Evolutionary conservation across 1,140 invertebrate species (phyloP).

Genomic region (Drosophila seguyi): DNA sequence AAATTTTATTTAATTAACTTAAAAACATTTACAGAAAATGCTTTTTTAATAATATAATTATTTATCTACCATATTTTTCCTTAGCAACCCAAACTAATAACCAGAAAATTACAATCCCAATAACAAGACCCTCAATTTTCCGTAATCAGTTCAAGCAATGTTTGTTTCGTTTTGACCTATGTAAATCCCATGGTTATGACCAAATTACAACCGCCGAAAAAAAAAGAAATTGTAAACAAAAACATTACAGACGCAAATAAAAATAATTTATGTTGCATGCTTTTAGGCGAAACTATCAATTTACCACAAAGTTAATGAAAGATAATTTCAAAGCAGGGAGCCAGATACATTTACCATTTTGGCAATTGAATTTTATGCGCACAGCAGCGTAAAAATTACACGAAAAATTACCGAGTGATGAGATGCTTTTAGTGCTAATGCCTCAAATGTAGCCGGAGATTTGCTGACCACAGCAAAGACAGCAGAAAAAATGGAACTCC

Average conservation of each 20-base stretch:
- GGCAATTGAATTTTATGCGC: constrained; percentile 70
- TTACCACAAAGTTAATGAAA: constrained; percentile 14
- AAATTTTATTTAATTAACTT: background rate
- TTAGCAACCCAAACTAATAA: background rate
- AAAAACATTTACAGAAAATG: background rate
- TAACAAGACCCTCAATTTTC: background rate
- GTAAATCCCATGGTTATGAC: constrained; percentile 22
- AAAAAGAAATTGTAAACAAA: constrained; percentile 67
- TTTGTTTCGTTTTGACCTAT: background rate
- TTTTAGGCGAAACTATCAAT: constrained; percentile 67
- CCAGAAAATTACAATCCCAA: background rate
- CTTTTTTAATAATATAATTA: background rate
- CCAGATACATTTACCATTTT: constrained; percentile 3
- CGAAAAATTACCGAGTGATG: constrained; percentile 65
- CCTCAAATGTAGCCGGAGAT: constrained; percentile 27
- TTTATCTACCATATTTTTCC: background rate
- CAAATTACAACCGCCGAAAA: constrained; percentile 2
- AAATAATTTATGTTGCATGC: constrained; percentile 72
- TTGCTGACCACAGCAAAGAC: constrained; percentile 61
- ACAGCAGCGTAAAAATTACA: constrained; percentile 59
- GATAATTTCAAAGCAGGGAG: constrained; percentile 1
- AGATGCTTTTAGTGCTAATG: constrained; percentile 78
- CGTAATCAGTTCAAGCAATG: background rate
- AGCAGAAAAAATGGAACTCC: constrained; percentile 24
- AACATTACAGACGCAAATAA: constrained; percentile 59